Evolutionary conservation across 2,888 invertebrate species (phyloP).

Genomic region (Bursaphelenchus okinawaensis): DNA sequence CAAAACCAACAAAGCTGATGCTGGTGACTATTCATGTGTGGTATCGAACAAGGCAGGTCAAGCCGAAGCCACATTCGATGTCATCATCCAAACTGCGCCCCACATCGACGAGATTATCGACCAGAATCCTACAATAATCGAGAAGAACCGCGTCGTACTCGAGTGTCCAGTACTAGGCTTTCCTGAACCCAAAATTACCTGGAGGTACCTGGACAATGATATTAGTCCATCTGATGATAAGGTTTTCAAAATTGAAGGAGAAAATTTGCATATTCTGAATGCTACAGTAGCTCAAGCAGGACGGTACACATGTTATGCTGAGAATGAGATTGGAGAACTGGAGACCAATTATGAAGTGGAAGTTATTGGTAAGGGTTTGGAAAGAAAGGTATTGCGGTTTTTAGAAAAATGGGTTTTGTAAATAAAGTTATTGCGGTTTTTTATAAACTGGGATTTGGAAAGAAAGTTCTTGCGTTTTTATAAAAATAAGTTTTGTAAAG

Average conservation of each 20-base stretch:
- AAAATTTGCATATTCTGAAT: constrained; percentile 1
- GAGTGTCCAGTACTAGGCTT: constrained; percentile 63
- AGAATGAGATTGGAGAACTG: constrained; percentile 63
- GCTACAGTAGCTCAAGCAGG: constrained; percentile 57
- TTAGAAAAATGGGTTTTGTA: too few species aligned
- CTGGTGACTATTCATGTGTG: constrained; percentile 67
- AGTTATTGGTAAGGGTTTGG: constrained; percentile 63
- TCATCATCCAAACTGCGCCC: constrained; percentile 48
- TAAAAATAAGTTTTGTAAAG: too few species aligned
- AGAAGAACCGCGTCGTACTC: constrained; percentile 63
- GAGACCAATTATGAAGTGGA: constrained; percentile 63
- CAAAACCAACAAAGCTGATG: constrained; percentile 60
- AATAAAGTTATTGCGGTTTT: too few species aligned
- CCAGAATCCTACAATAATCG: constrained; percentile 59
- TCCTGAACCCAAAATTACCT: constrained; percentile 62
- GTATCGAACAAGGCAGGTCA: constrained; percentile 68
- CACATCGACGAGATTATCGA: constrained; percentile 53
- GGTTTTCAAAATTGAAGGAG: background rate
- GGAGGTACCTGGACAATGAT: constrained; percentile 24
- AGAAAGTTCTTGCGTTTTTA: too few species aligned
- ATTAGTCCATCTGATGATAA: background rate
- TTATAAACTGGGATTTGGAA: too few species aligned
- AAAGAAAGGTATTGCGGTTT: too few species aligned
- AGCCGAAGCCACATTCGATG: constrained; percentile 49
- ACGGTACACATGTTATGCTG: constrained; percentile 65